Evolutionary conservation across 1,140 invertebrate genomes (phyloP).

Genomic region (Drosophila bocki): DNA sequence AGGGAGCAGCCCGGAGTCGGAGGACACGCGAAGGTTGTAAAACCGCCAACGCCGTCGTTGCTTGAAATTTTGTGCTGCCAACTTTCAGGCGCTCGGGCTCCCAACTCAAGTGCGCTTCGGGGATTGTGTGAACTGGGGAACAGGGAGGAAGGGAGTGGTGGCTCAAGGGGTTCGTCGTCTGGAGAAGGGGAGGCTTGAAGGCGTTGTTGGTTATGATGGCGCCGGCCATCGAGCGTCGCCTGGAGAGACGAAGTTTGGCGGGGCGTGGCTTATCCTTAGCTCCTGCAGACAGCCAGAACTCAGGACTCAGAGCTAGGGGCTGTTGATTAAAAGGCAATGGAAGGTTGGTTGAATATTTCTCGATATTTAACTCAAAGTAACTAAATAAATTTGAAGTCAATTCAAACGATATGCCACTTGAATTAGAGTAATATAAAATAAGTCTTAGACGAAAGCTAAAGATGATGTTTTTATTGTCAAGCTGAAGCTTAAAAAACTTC

Average conservation of each 20-base stretch:
- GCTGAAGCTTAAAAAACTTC: neutral
- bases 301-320: slow-evolving; percentile 7
- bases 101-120: slow-evolving; percentile 77
- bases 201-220: slow-evolving; percentile 74
- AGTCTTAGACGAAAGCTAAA: neutral
- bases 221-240: slow-evolving; percentile 68
- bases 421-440: neutral
- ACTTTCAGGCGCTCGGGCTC: slow-evolving; percentile 73
- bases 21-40: slow-evolving; percentile 75
- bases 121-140: slow-evolving; percentile 35
- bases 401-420: neutral
- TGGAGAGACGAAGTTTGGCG: slow-evolving; percentile 48
- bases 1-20: slow-evolving; percentile 28
- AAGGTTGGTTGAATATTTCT: neutral
- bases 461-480: neutral
- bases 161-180: neutral
- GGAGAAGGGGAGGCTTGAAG: slow-evolving; percentile 27
- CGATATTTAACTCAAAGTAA: neutral
- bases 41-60: slow-evolving; percentile 70
- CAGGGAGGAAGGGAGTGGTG: neutral
- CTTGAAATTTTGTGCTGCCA: slow-evolving; percentile 73
- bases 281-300: slow-evolving; percentile 28
- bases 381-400: neutral
- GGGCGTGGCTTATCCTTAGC: slow-evolving; percentile 21
- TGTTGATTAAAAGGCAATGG: slow-evolving; percentile 5